Evolutionary conservation across 2,113 vertebrate species (phyloP), one percentile per base, ranked within the genome.

Genomic region (Spea multiplicata): DNA sequence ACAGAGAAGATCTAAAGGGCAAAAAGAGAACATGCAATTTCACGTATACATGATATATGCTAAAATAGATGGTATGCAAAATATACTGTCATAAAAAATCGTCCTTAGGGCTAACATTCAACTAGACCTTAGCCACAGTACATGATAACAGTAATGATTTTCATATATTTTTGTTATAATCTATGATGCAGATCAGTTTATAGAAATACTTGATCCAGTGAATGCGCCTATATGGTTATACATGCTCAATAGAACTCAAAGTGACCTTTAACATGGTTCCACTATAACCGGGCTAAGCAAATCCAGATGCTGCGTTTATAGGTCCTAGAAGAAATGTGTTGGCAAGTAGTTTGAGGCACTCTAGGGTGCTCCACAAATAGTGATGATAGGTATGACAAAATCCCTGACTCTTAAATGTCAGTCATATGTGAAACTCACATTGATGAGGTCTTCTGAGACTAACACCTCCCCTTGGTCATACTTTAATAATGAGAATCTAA

Each of bases 311-410:
- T 44, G 14, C 16, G 44, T 49, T 6, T 65, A 12, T n/a, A 72
- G 5, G 46, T 14, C 59, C 12, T 65, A 64, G 55, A 61, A 70
- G 30, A 48, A 55, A 52, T 66, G 13, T 65, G 69, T 78, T 71
- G 59, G 76, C 47, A 78, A 53, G 52, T 12, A 59, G 59, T 16
- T 64, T 78, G 61, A 52, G 12, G n/a, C 47, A 48, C 46, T 78
- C 59, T 44, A 66, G 69, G 59, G 53, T 72, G 45, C 46, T 72
- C n/a, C 17, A 70, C 52, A n/a, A 66, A 16, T 46, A 72, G 76
- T 72, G 76, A 8, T 78, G 76, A 78, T 65, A 78, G 76, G 69
- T 72, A 78, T 65, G 76, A 72, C 76, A 78, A 78, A 72, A 78
- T 78, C 45, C 76, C 61, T 65, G 47, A 65, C 69, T 71, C 47